A percentile compares a stretch with the other conserved stretches of the same genome.
phyloP scores from a whole-genome alignment of 2,797 vertebrate genomes.

The Triplophysa bombifrons region DNA sequence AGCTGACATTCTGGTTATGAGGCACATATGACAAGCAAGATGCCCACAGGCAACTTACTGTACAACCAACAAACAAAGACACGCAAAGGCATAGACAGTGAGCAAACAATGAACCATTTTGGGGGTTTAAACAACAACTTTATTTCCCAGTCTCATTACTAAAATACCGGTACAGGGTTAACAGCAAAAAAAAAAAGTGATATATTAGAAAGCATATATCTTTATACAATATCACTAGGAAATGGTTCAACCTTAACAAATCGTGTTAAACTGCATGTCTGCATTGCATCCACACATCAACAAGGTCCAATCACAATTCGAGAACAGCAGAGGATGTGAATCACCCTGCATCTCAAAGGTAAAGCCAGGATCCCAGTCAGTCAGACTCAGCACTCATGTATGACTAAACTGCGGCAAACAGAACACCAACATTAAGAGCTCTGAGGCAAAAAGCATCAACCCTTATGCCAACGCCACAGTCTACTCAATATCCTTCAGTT shows the following conservation, averaged over 20 bases:
- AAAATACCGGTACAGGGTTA: not conserved
- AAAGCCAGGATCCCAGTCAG: constrained; percentile 4
- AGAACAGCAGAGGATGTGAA: not conserved
- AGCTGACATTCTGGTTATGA: constrained; percentile 47
- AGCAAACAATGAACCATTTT: constrained; percentile 26
- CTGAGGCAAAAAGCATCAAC: constrained; percentile 29
- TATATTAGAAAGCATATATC: not conserved
- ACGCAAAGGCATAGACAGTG: constrained; percentile 29
- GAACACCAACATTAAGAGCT: constrained; percentile 15
- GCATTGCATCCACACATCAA: not conserved
- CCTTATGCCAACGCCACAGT: constrained; percentile 16
- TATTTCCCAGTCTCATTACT: not conserved
- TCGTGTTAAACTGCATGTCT: not conserved
- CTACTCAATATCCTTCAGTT: constrained; percentile 29
- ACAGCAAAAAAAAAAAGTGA: not conserved
- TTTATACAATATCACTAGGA: not conserved
- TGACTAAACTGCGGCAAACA: constrained; percentile 24
- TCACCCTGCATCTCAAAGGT: constrained; percentile 34
- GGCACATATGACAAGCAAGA: constrained; percentile 45
- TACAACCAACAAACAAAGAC: constrained; percentile 61
- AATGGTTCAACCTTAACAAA: too few species aligned
- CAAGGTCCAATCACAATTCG: constrained; percentile 14
- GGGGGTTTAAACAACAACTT: constrained; percentile 7
- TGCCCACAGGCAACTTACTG: constrained; percentile 49
- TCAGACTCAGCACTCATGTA: not conserved